Base-by-base conservation (phyloP, 1,140 invertebrate species). In the Aphaenogaster rudis region DNA sequence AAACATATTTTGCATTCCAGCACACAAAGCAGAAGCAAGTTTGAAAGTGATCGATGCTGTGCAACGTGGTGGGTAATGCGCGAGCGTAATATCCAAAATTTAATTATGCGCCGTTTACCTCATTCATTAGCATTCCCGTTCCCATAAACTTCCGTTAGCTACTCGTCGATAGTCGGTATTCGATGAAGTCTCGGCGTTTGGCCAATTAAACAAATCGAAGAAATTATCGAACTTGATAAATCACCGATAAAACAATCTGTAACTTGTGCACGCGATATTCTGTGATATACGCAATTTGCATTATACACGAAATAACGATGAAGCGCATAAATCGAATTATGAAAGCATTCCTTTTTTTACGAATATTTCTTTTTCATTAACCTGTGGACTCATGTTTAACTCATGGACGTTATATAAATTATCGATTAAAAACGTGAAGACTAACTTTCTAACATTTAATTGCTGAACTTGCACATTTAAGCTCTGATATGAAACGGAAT, bases 31-130 rank as follows among this genome's bases (percentile, higher is more conserved):
- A 61, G 54, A 84, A 63, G 48, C 69, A 61, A 84, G 13, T 74
- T 84, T 33, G 54, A 74, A 50, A 76, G n/a, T 76, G 80, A 84
- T 84, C 69, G 54, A 76, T 57, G 42, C 17, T 17, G 7, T 28
- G 52, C 42, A 13, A 48, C 28, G 13, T 15, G 15, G 17, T 8
- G 3, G 11, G 11, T 54, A 71, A 71, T 42, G 13, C 59, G 8
- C 36, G 64, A 17, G 21, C 50, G 66, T 74, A 61, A 76, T 76
- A 76, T 84, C n/a, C 42, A 48, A 61, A 76, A 74, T 84, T 76
- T 76, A 84, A 84, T 84, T 76, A 84, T 54, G 54, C 42, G 7
- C n/a, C 28, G n/a, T 84, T 84, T 84, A 76, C 69, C 45, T 61
- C 42, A 48, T 63, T 84, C 8, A 84, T 76, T 84, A 84, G 42